Base-by-base conservation (phyloP, 2,888 invertebrate genomes). In the Campoplex nolae region DNA sequence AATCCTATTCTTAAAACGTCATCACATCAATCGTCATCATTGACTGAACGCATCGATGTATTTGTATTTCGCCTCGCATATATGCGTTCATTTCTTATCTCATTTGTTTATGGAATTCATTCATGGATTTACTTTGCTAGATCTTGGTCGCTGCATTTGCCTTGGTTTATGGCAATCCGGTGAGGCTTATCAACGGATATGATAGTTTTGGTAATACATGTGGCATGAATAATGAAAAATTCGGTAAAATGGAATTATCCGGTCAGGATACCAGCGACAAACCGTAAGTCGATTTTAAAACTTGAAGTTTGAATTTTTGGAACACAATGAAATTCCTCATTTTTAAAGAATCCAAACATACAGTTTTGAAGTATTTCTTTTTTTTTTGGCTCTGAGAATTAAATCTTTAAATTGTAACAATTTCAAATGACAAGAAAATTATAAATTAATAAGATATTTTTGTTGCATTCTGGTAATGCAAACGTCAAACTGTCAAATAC, bases 131-230 rank as follows among this genome's bases (percentile, higher is more conserved):
- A 32, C 88, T 80, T 89, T 94, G 95, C 54, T 94, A 97, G 98
- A 96, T 98, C 91, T 96, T 97, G 89, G 96, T 98, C 89, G 98
- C 98, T 48, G 97, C 97, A 16, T 98, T 98, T 95, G 97, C 98
- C 13, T 96, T 98, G 93, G 97, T 98, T 1, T 98, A 97, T 93
- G 98, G 98, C 28, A 97, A 98, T 95, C 98, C 98, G 0, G 94
- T 97, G 91, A 96, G 98, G 88, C 96, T 98, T 65, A 97, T 98
- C 87, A 98, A 98, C 95, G 98, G 98, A 28, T 98, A 97, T 94
- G 98, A 99, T 94, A 98, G 98, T 82, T 99, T 98, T 95, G 98
- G 98, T 11, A 99, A 99, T 93, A 98, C 98, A 51, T 99, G 99
- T 94, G 99, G 99, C 23, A 97, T 97, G 38, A 96, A 95, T 89